These are phyloP conservation scores for Pristionchus japonicus DNA, from an alignment of 2,888 invertebrate species.

Conservation along the genomic window DNA sequence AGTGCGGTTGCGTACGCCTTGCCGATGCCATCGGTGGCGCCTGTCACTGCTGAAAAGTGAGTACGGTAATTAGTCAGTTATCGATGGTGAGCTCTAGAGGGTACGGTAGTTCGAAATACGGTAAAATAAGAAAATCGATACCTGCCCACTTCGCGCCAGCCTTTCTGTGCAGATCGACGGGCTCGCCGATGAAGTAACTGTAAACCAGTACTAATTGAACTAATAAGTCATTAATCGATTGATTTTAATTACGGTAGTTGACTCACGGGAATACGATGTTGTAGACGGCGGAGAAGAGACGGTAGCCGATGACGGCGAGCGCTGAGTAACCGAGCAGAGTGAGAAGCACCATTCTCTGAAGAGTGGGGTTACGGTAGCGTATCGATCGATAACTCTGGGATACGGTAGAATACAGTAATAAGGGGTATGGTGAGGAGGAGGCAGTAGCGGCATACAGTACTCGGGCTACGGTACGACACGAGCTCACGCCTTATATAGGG, in stretches of 20 bases:
- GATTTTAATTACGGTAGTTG: conserved; percentile 49
- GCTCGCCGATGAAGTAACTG: conserved; percentile 61
- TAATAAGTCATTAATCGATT: background rate
- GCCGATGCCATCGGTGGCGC: conserved; percentile 74
- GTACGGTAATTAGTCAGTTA: background rate
- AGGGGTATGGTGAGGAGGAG: too few relatives aligned
- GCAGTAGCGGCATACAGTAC: too few relatives aligned
- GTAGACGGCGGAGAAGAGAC: conserved; percentile 53
- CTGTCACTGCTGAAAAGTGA: conserved; percentile 71
- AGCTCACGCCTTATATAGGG: background rate
- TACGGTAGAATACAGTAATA: background rate
- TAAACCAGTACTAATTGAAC: too few relatives aligned
- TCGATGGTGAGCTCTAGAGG: too few relatives aligned
- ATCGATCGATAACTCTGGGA: background rate
- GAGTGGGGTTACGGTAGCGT: too few relatives aligned
- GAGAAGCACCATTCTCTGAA: conserved; percentile 60
- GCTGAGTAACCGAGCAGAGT: conserved; percentile 60
- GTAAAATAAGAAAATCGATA: too few relatives aligned
- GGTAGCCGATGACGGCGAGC: conserved; percentile 55
- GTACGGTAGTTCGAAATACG: background rate
- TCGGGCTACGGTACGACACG: background rate
- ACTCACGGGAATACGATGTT: conserved; percentile 56
- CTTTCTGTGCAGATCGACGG: conserved; percentile 66
- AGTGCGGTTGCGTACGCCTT: conserved; percentile 73
- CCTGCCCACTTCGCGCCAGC: conserved; percentile 73